Percentiles rank a stretch among this genome's conserved stretches.
Evolutionary conservation across 2,888 invertebrate species (phyloP).

Genomic region (Chrysolina oricalcia): DNA sequence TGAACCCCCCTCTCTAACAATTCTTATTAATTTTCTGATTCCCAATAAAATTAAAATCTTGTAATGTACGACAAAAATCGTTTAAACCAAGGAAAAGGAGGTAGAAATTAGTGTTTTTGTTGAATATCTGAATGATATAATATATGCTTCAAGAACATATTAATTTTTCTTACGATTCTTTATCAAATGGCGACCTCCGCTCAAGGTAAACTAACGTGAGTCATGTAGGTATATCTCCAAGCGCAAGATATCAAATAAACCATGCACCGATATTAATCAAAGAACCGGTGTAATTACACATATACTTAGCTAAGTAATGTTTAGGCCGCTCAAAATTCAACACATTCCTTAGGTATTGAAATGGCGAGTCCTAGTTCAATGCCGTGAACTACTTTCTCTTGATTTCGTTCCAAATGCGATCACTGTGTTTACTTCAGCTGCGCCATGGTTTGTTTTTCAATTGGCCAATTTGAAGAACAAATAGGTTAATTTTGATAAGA

Average conservation of each 20-base stretch:
- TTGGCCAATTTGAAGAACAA: conserved; percentile 13
- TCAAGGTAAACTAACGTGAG: conserved; percentile 1
- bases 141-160: too few species aligned
- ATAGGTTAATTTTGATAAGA: neutral
- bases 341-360: conserved; percentile 5
- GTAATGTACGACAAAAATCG: too few species aligned
- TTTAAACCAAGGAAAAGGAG: too few species aligned
- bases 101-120: too few species aligned
- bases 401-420: conserved; percentile 24
- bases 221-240: neutral
- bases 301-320: neutral
- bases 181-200: neutral
- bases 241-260: neutral
- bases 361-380: conserved; percentile 27
- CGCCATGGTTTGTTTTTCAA: conserved; percentile 4
- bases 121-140: too few species aligned
- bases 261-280: too few species aligned
- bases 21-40: too few species aligned
- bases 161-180: neutral
- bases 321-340: neutral
- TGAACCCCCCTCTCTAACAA: too few species aligned
- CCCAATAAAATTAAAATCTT: too few species aligned
- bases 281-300: too few species aligned
- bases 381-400: conserved; percentile 35
- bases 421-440: conserved; percentile 13